These are phyloP conservation scores for Dorcus hopei DNA, from an alignment of 2,888 invertebrate species.

Conservation along the genomic window DNA sequence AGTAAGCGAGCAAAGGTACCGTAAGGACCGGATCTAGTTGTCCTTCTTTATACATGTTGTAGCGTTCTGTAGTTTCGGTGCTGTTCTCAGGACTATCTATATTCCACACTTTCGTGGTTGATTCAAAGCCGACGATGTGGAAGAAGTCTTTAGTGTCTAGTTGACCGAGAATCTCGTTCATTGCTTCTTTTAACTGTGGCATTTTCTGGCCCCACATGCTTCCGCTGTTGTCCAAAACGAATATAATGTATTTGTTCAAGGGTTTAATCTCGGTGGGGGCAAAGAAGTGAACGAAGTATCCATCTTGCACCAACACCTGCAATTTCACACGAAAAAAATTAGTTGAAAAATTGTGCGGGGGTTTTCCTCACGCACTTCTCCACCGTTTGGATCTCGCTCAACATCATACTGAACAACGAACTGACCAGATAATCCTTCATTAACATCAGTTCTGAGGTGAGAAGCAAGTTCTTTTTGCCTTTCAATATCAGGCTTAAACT, in stretches of 20 bases:
- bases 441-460: constrained; percentile 38
- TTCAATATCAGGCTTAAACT: constrained; percentile 58
- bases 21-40: background rate
- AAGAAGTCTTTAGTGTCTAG: constrained; percentile 63
- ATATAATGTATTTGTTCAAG: constrained; percentile 65
- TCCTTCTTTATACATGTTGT: background rate
- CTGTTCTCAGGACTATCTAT: constrained; percentile 29
- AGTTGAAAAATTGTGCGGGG: background rate
- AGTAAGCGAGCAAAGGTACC: constrained; percentile 44
- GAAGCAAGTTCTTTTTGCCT: constrained; percentile 57
- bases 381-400: constrained; percentile 56
- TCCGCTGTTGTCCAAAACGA: constrained; percentile 74
- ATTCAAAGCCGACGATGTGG: constrained; percentile 65
- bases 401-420: constrained; percentile 71
- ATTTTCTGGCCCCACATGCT: constrained; percentile 71
- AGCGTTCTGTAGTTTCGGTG: background rate
- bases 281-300: constrained; percentile 75
- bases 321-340: constrained; percentile 17
- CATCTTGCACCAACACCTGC: constrained; percentile 61
- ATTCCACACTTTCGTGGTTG: constrained; percentile 55
- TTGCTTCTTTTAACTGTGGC: constrained; percentile 63
- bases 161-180: constrained; percentile 64
- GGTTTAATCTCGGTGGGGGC: constrained; percentile 60
- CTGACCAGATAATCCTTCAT: constrained; percentile 59
- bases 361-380: constrained; percentile 49